Evolutionary conservation across 2,888 invertebrate species (phyloP).

Genomic region (Xestoiulus laeticollis): DNA sequence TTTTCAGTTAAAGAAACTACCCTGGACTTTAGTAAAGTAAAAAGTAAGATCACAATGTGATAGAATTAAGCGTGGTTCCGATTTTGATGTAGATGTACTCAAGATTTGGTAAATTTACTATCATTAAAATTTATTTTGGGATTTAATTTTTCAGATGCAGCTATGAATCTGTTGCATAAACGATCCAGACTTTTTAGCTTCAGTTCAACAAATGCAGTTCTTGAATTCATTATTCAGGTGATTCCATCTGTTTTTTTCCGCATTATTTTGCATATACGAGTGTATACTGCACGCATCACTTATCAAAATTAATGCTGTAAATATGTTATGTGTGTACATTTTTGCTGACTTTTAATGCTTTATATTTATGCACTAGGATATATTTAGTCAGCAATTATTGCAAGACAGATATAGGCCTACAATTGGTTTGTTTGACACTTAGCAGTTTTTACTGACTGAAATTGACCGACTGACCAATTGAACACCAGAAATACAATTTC

Average conservation of each 20-base stretch:
- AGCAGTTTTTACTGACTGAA: too few species aligned
- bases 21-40: conserved; percentile 92
- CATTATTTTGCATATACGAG: too few species aligned
- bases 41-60: conserved; percentile 67
- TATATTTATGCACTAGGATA: too few species aligned
- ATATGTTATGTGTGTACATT: too few species aligned
- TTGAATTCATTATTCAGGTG: conserved; percentile 77
- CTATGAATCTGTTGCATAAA: conserved; percentile 70
- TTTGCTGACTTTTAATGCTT: too few species aligned
- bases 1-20: conserved; percentile 92
- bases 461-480: too few species aligned
- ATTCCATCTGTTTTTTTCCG: background rate
- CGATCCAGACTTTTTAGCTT: conserved; percentile 86
- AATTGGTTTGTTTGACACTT: too few species aligned
- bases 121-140: background rate
- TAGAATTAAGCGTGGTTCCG: background rate
- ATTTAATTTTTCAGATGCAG: conserved; percentile 61
- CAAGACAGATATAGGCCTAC: too few species aligned
- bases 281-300: too few species aligned
- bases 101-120: conserved; percentile 59
- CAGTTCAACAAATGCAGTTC: conserved; percentile 86
- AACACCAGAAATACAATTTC: too few species aligned
- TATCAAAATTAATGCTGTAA: too few species aligned
- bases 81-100: background rate
- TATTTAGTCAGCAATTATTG: too few species aligned